These are phyloP conservation scores for Sisor rabdophorus DNA, from an alignment of 2,113 vertebrate species.

Conservation along the genomic window DNA sequence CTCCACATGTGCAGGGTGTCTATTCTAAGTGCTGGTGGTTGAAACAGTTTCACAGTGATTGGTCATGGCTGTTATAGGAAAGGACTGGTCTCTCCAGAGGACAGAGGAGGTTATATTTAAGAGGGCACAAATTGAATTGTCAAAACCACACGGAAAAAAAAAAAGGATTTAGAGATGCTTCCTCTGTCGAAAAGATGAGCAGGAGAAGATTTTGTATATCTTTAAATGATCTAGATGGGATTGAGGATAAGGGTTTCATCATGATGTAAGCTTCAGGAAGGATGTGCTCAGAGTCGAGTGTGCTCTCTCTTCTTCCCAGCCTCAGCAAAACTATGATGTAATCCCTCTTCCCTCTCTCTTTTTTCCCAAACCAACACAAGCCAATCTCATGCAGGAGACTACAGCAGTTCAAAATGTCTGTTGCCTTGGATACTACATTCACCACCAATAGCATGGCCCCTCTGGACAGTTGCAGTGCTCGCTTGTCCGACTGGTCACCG, in stretches of 20 bases:
- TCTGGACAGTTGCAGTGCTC: constrained; percentile 14
- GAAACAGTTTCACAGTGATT: constrained; percentile 10
- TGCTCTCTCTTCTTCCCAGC: background rate
- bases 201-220: background rate
- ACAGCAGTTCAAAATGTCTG: constrained; percentile 50
- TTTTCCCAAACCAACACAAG: constrained; percentile 45
- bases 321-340: constrained; percentile 51
- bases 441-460: constrained; percentile 24
- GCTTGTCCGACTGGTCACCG: background rate
- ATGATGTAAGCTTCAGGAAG: constrained; percentile 43
- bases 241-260: constrained; percentile 4
- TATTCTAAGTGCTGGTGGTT: constrained; percentile 1
- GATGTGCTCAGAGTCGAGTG: background rate
- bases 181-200: background rate
- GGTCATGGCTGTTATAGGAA: background rate
- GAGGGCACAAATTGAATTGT: constrained; percentile 1
- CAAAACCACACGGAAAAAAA: constrained; percentile 18
- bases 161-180: constrained; percentile 44
- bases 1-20: constrained; percentile 17
- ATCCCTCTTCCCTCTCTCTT: constrained; percentile 53
- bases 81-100: background rate
- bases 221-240: background rate
- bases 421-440: constrained; percentile 52
- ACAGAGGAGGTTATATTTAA: background rate
- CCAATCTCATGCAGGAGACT: constrained; percentile 39